These are phyloP conservation scores for Heliornis fulica DNA, from an alignment of 2,113 vertebrate genomes.

Conservation along the genomic window DNA sequence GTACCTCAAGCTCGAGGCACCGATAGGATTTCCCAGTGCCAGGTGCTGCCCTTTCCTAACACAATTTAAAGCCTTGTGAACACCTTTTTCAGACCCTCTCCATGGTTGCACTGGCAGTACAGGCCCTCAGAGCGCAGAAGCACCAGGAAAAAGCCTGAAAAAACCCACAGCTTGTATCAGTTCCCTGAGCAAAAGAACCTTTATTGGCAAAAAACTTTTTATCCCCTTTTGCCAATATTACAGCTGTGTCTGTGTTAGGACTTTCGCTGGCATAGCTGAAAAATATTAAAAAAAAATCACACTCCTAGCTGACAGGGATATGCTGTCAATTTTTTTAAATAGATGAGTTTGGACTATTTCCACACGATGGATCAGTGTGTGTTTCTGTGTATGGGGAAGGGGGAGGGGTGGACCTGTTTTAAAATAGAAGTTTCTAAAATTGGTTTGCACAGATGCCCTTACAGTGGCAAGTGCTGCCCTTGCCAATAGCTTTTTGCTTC, in stretches of 20 bases:
- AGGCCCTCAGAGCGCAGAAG: not conserved
- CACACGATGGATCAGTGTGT: constrained; percentile 27
- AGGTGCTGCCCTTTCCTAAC: not conserved
- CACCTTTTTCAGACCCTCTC: not conserved
- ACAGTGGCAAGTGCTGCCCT: not conserved
- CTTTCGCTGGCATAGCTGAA: constrained; percentile 51
- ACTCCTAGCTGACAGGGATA: constrained; percentile 24
- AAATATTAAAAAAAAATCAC: constrained; percentile 9
- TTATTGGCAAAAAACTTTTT: constrained; percentile 26
- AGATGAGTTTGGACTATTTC: constrained; percentile 31
- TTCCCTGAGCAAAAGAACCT: constrained; percentile 18
- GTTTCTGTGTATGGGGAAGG: not conserved
- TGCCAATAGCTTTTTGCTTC: not conserved
- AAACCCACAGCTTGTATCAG: not conserved
- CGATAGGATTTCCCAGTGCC: not conserved
- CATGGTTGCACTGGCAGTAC: not conserved
- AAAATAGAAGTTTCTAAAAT: constrained; percentile 51
- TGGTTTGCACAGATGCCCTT: constrained; percentile 15
- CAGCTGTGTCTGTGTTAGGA: not conserved
- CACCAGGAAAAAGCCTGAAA: not conserved
- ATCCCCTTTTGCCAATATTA: not conserved
- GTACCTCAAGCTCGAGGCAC: not conserved
- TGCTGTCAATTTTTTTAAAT: constrained; percentile 30
- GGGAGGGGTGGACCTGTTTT: not conserved
- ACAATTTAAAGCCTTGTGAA: not conserved